A percentile compares a stretch with the other conserved stretches of the same genome.
These are phyloP conservation scores for Listronotus oregonensis DNA, from an alignment of 1,140 invertebrate genomes.

Conservation along the genomic window DNA sequence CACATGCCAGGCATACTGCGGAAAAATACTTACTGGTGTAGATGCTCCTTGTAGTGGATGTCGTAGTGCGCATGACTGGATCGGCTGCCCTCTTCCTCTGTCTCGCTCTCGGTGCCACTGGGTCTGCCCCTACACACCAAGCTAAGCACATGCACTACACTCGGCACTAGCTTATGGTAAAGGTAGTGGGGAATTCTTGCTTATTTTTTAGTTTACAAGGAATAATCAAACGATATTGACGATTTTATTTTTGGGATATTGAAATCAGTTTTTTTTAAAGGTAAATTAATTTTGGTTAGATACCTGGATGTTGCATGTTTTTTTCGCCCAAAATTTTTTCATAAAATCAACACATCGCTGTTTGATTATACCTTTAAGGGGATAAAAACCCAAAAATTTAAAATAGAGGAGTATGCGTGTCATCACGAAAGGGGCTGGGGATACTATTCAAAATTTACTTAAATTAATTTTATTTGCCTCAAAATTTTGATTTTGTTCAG, in stretches of 20 bases:
- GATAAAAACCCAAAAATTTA: conserved; percentile 2
- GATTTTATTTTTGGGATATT: too few species aligned
- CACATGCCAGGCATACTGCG: conserved; percentile 25
- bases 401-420: too few species aligned
- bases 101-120: conserved; percentile 60
- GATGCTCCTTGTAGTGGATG: conserved; percentile 50
- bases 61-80: conserved; percentile 49
- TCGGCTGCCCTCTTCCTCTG: conserved; percentile 59
- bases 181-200: not conserved
- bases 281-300: too few species aligned
- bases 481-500: too few species aligned
- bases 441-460: too few species aligned
- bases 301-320: too few species aligned
- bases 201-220: conserved; percentile 1
- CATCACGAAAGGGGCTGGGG: too few species aligned
- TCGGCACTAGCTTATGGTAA: conserved; percentile 27
- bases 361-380: conserved; percentile 9
- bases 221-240: not conserved
- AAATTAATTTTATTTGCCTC: too few species aligned
- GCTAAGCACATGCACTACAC: conserved; percentile 57
- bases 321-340: too few species aligned
- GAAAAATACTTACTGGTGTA: conserved; percentile 62
- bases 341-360: not conserved
- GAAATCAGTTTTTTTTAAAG: too few species aligned
- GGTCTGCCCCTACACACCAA: conserved; percentile 57